Base-by-base conservation (phyloP, 1,140 invertebrate species). In the Rhagoletis pomonella region DNA sequence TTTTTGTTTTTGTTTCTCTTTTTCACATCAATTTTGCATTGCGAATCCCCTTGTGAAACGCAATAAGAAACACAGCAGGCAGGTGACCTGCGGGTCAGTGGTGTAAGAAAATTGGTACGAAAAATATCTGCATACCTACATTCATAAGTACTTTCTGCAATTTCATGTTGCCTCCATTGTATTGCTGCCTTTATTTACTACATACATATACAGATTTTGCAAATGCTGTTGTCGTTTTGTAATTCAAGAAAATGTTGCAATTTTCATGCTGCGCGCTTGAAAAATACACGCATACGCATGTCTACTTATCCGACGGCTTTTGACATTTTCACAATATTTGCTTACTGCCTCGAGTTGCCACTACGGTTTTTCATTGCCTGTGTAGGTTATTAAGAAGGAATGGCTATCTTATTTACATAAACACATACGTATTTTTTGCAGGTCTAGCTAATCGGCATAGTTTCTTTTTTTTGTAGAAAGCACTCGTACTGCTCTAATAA, bases 31-130 rank as follows among this genome's bases (percentile, higher is more conserved):
- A 29, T 12, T 86, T 39, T 67, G 59, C 89, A 91, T 91, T 92
- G 90, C 90, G 89, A 90, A 92, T 88, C 91, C 89, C 29, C 86
- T 91, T 90, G 89, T 90, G 91, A 84, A 90, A 88, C 87, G 55
- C 85, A 88, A 14, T 85, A 89, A 64, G 87, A 73, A 89, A 86
- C 62, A 89, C 84, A 87, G 84, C 67, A 65, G 47, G 73, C 73
- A 81, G 73, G 73, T 81, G 73, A 81, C 47, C 73, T 55, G 47
- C 50, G 73, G 73, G 6, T 81, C 73, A 81, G n/a, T 81, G 73
- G 17, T 55, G 44, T 81, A 81, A 58, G 47, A 47, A 81, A 81
- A 47, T 81, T 55, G 47, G 73, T 7, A n/a, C 14, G 55, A 47
- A 81, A 7, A 29, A 77, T 77, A 6, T 42, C 44, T 3, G 7